Percentiles rank a stretch among this genome's conserved stretches.
Evolutionary conservation across 2,797 vertebrate genomes (phyloP).

Genomic region (Diceros bicornis): DNA sequence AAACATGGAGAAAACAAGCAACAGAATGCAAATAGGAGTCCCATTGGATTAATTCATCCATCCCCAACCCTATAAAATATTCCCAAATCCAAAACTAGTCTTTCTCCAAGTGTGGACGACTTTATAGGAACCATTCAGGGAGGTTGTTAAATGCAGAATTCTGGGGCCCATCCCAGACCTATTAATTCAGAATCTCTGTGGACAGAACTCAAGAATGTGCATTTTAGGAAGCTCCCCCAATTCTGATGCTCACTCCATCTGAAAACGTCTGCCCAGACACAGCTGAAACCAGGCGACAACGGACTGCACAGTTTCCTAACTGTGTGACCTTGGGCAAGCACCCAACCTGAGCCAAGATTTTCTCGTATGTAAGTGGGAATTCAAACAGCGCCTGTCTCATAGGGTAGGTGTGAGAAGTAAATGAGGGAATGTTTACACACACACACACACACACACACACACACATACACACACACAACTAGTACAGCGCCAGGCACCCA

Average conservation of each 20-base stretch:
- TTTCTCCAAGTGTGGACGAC: neutral
- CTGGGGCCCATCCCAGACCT: neutral
- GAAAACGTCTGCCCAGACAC: neutral
- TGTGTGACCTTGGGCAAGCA: conserved; percentile 61
- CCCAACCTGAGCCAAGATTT: neutral
- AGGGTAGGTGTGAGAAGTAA: neutral
- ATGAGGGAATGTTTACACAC: neutral
- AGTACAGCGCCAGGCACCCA: neutral
- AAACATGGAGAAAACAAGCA: neutral
- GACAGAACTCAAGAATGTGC: neutral
- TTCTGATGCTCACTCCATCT: neutral
- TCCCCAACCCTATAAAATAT: neutral
- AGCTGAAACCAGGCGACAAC: neutral
- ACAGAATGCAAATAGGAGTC: neutral
- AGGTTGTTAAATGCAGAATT: neutral
- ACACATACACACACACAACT: neutral
- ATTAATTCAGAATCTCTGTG: neutral
- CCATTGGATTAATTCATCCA: neutral
- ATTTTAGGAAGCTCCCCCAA: neutral
- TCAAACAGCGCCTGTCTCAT: conserved; percentile 40
- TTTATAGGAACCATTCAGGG: neutral
- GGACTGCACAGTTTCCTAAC: neutral
- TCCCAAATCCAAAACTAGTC: neutral
- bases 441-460: neutral
- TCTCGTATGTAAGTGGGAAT: neutral